Percentiles rank a stretch among this genome's conserved stretches.
Evolutionary conservation across 2,113 vertebrate genomes (phyloP).

Genomic region (Colossoma macropomum): DNA sequence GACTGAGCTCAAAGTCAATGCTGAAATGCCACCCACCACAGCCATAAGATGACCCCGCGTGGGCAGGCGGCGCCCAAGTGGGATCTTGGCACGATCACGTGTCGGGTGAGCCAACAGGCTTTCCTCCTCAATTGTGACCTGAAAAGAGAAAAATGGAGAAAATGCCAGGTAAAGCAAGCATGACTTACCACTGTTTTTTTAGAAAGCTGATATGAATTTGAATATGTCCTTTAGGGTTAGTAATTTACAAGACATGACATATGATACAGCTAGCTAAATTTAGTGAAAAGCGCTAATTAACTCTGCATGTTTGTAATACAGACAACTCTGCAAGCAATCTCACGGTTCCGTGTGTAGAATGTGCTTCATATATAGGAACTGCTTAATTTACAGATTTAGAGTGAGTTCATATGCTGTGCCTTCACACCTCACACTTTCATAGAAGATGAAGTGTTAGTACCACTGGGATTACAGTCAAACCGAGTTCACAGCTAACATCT

Average conservation of each 20-base stretch:
- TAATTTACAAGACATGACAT: conserved; percentile 23
- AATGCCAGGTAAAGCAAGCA: neutral
- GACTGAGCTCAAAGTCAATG: conserved; percentile 23
- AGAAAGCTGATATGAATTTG: neutral
- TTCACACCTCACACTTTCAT: conserved; percentile 28
- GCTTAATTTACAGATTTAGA: conserved; percentile 20
- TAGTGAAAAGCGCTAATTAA: conserved; percentile 35
- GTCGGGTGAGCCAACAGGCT: conserved; percentile 88
- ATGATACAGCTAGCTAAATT: neutral
- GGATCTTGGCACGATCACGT: conserved; percentile 90
- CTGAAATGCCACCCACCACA: conserved; percentile 78
- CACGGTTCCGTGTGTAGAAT: conserved; percentile 16
- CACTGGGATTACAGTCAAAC: conserved; percentile 6
- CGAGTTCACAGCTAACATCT: conserved; percentile 9
- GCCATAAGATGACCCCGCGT: conserved; percentile 92
- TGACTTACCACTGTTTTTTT: neutral
- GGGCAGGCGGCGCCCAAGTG: conserved; percentile 88
- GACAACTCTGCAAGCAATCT: neutral
- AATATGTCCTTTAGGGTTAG: neutral
- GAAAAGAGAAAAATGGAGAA: conserved; percentile 8
- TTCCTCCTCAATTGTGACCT: conserved; percentile 92
- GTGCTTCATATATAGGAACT: neutral
- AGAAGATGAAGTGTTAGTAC: conserved; percentile 22
- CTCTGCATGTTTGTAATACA: neutral
- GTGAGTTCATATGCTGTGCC: conserved; percentile 4